phyloP scores from a whole-genome alignment of 1,140 invertebrate genomes.

The Subanguina moxae region DNA sequence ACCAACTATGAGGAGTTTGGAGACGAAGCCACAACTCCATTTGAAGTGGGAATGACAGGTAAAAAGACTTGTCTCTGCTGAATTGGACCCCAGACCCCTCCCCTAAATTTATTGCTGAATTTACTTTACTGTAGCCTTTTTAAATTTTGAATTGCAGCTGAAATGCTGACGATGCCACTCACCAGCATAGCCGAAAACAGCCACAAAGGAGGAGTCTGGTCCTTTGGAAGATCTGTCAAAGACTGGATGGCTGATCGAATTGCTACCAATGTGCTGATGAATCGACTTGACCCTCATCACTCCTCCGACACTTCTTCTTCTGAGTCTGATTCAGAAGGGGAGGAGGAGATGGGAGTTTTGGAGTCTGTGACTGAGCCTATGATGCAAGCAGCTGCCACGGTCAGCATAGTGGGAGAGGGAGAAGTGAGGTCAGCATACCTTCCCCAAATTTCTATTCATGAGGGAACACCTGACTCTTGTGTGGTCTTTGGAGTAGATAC shows the following conservation, averaged over 20 bases:
- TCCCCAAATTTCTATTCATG: constrained; percentile 21
- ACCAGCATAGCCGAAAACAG: constrained; percentile 31
- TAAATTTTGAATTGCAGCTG: constrained; percentile 18
- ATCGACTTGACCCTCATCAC: constrained; percentile 31
- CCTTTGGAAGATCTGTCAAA: constrained; percentile 37
- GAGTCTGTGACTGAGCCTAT: not conserved
- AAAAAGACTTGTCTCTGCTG: too few species aligned
- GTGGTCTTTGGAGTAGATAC: not conserved
- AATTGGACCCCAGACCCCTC: too few species aligned
- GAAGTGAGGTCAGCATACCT: not conserved
- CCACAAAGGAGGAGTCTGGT: constrained; percentile 18
- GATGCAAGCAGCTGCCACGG: constrained; percentile 3
- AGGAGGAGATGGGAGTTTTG: not conserved
- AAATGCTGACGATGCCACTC: constrained; percentile 48
- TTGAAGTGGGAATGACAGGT: constrained; percentile 54
- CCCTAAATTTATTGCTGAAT: too few species aligned
- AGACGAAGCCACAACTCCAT: constrained; percentile 49
- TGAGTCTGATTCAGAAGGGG: constrained; percentile 22
- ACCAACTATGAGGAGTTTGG: constrained; percentile 38
- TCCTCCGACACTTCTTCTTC: constrained; percentile 28
- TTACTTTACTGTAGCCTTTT: too few species aligned
- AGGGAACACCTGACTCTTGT: constrained; percentile 17
- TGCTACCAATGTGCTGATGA: constrained; percentile 35
- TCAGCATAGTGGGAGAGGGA: constrained; percentile 5
- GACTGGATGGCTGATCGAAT: constrained; percentile 50